Evolutionary conservation across 2,888 invertebrate species (phyloP).

Genomic region (Diogma glabrata): DNA sequence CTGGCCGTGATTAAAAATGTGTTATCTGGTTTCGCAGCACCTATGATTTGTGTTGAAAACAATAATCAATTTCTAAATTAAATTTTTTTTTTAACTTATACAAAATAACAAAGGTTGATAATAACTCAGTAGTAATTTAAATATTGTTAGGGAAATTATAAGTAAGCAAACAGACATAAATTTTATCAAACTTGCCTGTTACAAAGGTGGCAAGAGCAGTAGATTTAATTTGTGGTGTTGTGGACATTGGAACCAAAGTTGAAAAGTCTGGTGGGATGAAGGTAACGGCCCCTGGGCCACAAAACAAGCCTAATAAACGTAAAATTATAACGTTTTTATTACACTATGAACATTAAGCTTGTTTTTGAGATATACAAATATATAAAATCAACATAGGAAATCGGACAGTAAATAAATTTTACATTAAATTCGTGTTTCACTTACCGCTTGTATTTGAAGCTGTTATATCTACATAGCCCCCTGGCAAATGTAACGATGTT

Average conservation of each 20-base stretch:
- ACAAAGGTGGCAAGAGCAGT: constrained; percentile 20
- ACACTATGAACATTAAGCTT: not conserved
- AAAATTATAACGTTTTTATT: not conserved
- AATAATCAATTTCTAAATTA: no score
- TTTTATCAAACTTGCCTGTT: constrained; percentile 18
- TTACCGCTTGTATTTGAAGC: constrained; percentile 20
- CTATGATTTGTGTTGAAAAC: no score
- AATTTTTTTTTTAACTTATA: not conserved
- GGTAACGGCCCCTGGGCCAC: constrained; percentile 32
- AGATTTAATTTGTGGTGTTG: constrained; percentile 20
- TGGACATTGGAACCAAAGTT: constrained; percentile 28
- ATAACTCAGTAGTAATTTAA: no score
- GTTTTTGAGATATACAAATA: constrained; percentile 3
- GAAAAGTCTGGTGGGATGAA: constrained; percentile 20
- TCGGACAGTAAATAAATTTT: not conserved
- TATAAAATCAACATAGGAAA: not conserved
- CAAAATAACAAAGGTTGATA: not conserved
- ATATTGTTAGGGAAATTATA: not conserved
- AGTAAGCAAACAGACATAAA: no score
- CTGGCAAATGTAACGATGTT: constrained; percentile 19
- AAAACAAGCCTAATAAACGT: constrained; percentile 32
- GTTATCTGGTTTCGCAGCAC: constrained; percentile 14
- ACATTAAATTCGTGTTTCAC: no score
- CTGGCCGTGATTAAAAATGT: constrained; percentile 16
- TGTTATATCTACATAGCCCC: constrained; percentile 22